phyloP scores from a whole-genome alignment of 2,888 invertebrate species.

The Heteromyza rotundicornis region DNA sequence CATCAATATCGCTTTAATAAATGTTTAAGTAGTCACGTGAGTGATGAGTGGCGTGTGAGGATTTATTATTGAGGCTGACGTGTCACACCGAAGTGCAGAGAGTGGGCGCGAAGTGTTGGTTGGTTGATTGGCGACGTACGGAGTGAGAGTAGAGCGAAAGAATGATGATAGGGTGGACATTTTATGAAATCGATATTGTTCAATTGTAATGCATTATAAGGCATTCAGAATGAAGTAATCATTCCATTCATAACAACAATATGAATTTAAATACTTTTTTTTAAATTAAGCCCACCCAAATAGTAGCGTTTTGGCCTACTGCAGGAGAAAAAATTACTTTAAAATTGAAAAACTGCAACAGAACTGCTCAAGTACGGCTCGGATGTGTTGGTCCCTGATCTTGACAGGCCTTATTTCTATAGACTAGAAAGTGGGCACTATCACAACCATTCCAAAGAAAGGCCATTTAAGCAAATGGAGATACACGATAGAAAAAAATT shows the following conservation, averaged over 20 bases:
- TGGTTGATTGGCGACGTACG: too few relatives aligned
- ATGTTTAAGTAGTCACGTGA: slow-evolving; percentile 34
- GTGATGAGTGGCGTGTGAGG: slow-evolving; percentile 21
- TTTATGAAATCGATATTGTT: too few relatives aligned
- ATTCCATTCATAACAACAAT: too few relatives aligned
- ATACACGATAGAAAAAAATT: background rate
- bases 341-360: background rate
- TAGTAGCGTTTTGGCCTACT: background rate
- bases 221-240: too few relatives aligned
- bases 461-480: background rate
- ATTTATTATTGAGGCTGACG: slow-evolving; percentile 14
- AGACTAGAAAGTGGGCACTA: background rate
- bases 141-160: too few relatives aligned
- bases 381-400: background rate
- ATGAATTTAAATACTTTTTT: too few relatives aligned
- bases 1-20: slow-evolving; percentile 27
- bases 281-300: too few relatives aligned
- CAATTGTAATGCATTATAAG: too few relatives aligned
- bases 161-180: too few relatives aligned
- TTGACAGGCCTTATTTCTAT: too few relatives aligned
- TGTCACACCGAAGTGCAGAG: too few relatives aligned
- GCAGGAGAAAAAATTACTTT: background rate
- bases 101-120: too few relatives aligned
- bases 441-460: background rate
- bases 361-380: background rate